Evolutionary conservation across 2,797 vertebrate genomes (phyloP).

Genomic region (Smutsia gigantea): DNA sequence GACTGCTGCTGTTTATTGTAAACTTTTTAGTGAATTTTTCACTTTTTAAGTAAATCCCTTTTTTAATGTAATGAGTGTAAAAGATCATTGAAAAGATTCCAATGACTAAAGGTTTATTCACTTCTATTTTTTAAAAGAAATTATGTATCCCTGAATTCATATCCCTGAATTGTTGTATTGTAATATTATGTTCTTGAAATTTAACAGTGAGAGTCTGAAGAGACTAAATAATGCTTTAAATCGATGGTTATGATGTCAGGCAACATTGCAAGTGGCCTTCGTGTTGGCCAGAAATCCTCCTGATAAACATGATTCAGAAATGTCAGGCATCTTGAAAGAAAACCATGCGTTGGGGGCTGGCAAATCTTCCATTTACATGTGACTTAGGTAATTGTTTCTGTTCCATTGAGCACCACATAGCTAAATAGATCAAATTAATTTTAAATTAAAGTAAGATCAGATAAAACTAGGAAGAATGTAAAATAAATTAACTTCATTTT

Average conservation of each 20-base stretch:
- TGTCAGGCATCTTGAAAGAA: not conserved
- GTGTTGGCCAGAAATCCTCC: not conserved
- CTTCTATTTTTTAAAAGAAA: slow-evolving; percentile 8
- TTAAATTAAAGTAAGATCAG: slow-evolving; percentile 70
- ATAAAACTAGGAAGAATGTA: slow-evolving; percentile 57
- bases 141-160: not conserved
- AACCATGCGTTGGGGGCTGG: not conserved
- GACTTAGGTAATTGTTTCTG: slow-evolving; percentile 36
- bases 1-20: not conserved
- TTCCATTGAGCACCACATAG: slow-evolving; percentile 31
- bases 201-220: not conserved
- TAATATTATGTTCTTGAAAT: not conserved
- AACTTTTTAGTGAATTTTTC: not conserved
- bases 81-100: slow-evolving; percentile 19
- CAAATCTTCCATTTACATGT: slow-evolving; percentile 4
- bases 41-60: not conserved
- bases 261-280: not conserved
- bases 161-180: not conserved
- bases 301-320: not conserved
- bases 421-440: slow-evolving; percentile 61
- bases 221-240: not conserved
- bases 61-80: not conserved
- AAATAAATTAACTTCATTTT: slow-evolving; percentile 71
- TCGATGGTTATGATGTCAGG: not conserved
- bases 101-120: not conserved